These are phyloP conservation scores for Promerops cafer DNA, from an alignment of 2,113 vertebrate genomes.

Conservation along the genomic window DNA sequence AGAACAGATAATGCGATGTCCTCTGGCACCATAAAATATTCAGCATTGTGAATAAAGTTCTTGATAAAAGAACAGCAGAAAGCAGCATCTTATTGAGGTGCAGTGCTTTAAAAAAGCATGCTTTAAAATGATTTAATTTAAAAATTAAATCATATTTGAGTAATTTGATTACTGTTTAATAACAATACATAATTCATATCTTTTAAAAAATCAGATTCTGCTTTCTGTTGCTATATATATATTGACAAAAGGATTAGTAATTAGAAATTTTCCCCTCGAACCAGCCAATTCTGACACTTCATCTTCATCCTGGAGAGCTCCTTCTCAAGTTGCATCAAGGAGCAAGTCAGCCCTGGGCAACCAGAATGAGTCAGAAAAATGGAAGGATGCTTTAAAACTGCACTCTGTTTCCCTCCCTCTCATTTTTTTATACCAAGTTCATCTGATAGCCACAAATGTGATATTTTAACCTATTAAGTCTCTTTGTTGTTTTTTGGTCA, in stretches of 20 bases:
- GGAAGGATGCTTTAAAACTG: neutral
- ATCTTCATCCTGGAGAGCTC: neutral
- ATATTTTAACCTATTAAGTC: neutral
- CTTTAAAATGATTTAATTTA: neutral
- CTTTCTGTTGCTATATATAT: neutral
- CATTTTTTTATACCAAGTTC: neutral
- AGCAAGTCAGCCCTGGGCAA: neutral
- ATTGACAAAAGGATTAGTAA: neutral
- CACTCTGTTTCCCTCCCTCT: neutral
- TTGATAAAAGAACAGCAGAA: slow-evolving; percentile 30
- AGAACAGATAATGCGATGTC: neutral
- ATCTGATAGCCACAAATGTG: neutral
- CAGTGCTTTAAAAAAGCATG: neutral
- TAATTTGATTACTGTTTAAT: neutral
- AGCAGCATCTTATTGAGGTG: neutral
- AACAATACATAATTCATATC: neutral
- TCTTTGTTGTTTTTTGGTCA: neutral
- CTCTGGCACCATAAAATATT: slow-evolving; percentile 26
- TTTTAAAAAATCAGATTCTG: neutral
- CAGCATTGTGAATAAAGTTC: neutral
- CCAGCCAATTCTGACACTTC: neutral
- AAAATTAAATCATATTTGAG: slow-evolving; percentile 7
- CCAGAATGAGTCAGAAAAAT: neutral
- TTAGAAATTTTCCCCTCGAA: neutral
- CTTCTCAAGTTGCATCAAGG: neutral